Base-by-base conservation (phyloP, 2,888 invertebrate species). In the Danaus chrysippus region DNA sequence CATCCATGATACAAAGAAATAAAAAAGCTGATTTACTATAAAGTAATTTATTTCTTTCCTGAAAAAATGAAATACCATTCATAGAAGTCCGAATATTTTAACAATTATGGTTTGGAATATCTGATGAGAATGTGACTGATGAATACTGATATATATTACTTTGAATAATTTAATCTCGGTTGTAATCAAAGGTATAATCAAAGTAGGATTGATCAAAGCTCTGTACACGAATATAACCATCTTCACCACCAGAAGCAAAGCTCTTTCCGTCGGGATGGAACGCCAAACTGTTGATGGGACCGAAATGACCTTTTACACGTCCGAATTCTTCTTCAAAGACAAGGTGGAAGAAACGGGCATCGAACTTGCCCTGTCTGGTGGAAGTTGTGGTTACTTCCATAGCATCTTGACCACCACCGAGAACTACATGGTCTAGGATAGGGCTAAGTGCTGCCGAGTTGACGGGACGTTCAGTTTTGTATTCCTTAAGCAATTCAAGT, bases 351-450 rank as follows among this genome's bases (percentile, higher is more conserved):
- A 99, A 97, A 54, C 94, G 85, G 85, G 95, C 98, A 83, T 99
- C 99, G 82, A 99, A 99, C 91, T 99, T 99, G 59, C 99, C 99
- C 66, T 97, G 94, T 73, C 97, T 93, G 0, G 98, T 94, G 0
- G 97, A 97, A 0, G 98, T 99, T 1, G 97, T 98, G 54, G 98
- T 98, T 64, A 99, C 99, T 78, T 98, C 98, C 97, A 99, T 99
- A 62, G 99, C 99, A 85, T 99, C 99, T 91, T 99, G 99, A 75
- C 99, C 99, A 84, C 99, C 99, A 65, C 99, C 99, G 54, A 99
- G 92, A 1, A 98, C 96, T 8, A 99, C 99, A 91, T 99, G 99
- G 84, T 99, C 98, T 61, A 94, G 91, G 70, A 97, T 96, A 0
- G 99, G 99, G 68, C 99, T 98, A 67, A 99, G 95, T 1, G 99